Conservation (phyloP, 1,140 invertebrate species). For the Saccostrea echinata region DNA sequence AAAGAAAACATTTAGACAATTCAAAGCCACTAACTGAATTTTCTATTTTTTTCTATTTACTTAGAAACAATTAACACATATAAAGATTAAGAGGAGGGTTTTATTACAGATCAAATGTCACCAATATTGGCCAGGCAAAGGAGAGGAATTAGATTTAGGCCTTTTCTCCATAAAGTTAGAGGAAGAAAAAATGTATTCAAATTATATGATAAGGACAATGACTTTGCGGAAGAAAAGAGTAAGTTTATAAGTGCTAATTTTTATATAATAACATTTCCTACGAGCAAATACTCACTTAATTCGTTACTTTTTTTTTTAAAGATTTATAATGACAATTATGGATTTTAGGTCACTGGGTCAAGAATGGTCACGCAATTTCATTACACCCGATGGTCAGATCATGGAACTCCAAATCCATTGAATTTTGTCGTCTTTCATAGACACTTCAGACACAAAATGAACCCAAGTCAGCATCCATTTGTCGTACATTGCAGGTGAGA, state of each 20-base stretch:
- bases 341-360: not conserved
- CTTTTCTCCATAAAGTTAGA: not conserved
- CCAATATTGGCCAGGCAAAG: not conserved
- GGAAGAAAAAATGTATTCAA: not conserved
- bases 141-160: not conserved
- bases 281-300: not conserved
- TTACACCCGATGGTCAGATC: constrained; percentile 53
- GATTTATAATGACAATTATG: too few species aligned
- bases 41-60: too few species aligned
- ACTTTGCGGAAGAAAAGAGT: constrained; percentile 3
- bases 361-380: constrained; percentile 43
- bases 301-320: not conserved
- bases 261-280: too few species aligned
- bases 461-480: not conserved
- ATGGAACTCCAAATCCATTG: constrained; percentile 36
- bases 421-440: constrained; percentile 31
- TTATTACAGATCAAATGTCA: not conserved
- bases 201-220: not conserved
- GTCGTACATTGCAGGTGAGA: constrained; percentile 30
- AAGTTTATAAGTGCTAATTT: not conserved
- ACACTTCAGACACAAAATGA: not conserved
- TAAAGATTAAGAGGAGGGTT: too few species aligned
- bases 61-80: too few species aligned
- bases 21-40: too few species aligned
- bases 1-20: too few species aligned